These are phyloP conservation scores for Cephus pygmeus DNA, from an alignment of 2,888 invertebrate species.

Conservation along the genomic window DNA sequence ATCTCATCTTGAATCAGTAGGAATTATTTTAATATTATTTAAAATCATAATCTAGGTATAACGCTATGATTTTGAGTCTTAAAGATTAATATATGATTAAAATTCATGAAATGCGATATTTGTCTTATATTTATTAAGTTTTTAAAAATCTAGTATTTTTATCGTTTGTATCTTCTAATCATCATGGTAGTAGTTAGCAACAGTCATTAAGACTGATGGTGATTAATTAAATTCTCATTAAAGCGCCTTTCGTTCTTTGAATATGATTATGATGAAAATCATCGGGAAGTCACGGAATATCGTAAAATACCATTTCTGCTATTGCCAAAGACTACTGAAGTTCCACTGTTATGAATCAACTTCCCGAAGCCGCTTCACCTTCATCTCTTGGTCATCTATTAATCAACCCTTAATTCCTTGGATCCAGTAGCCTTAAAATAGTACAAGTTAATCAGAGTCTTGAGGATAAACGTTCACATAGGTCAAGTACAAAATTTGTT, in stretches of 20 bases:
- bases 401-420: neutral
- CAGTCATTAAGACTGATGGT: neutral
- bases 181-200: neutral
- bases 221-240: neutral
- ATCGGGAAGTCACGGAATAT: neutral
- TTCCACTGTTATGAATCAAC: neutral
- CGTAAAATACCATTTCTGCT: neutral
- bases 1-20: conserved; percentile 53
- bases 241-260: neutral
- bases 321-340: neutral
- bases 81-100: neutral
- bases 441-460: neutral
- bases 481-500: neutral
- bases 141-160: neutral
- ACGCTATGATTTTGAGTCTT: neutral
- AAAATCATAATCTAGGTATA: neutral
- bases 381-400: neutral
- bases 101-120: neutral
- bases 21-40: neutral
- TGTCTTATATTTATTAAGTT: no score
- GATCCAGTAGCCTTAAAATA: neutral
- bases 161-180: neutral
- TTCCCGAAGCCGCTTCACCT: neutral
- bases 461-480: neutral
- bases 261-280: neutral